phyloP scores from a whole-genome alignment of 2,888 invertebrate species.

The Fragum fragum region DNA sequence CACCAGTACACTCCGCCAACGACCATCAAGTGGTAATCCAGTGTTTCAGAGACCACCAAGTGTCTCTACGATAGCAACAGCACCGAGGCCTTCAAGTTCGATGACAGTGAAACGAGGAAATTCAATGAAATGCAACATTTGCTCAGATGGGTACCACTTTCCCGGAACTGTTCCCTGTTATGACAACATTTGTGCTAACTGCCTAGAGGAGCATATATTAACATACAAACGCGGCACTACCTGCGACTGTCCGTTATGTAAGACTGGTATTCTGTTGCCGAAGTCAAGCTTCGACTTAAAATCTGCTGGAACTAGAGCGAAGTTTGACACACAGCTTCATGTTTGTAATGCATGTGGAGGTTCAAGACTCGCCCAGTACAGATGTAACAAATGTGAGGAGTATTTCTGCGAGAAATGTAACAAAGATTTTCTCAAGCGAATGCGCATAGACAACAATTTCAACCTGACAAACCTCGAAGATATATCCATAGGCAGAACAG shows the following conservation, averaged over 20 bases:
- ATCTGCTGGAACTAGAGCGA: constrained; percentile 11
- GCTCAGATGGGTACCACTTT: constrained; percentile 49
- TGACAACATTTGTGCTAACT: constrained; percentile 57
- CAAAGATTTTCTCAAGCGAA: constrained; percentile 57
- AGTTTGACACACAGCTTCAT: constrained; percentile 28
- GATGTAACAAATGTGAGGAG: constrained; percentile 60
- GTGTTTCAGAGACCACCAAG: constrained; percentile 42
- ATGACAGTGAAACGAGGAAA: constrained; percentile 28
- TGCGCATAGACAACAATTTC: constrained; percentile 58
- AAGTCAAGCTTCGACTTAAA: constrained; percentile 15
- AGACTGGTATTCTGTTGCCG: constrained; percentile 55
- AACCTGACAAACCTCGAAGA: constrained; percentile 48
- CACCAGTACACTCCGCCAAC: constrained; percentile 51
- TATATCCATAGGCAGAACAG: constrained; percentile 39
- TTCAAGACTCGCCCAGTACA: constrained; percentile 54
- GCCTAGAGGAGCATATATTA: constrained; percentile 61
- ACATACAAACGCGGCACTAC: constrained; percentile 62
- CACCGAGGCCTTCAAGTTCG: constrained; percentile 31
- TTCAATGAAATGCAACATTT: constrained; percentile 54
- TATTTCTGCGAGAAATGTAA: constrained; percentile 66
- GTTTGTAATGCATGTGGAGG: constrained; percentile 54
- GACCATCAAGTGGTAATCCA: constrained; percentile 40
- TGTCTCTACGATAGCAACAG: constrained; percentile 53
- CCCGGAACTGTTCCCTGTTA: constrained; percentile 56
- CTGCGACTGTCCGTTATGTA: constrained; percentile 64